Conservation (phyloP, 2,888 invertebrate species). For the Polydrusus tereticollis region DNA sequence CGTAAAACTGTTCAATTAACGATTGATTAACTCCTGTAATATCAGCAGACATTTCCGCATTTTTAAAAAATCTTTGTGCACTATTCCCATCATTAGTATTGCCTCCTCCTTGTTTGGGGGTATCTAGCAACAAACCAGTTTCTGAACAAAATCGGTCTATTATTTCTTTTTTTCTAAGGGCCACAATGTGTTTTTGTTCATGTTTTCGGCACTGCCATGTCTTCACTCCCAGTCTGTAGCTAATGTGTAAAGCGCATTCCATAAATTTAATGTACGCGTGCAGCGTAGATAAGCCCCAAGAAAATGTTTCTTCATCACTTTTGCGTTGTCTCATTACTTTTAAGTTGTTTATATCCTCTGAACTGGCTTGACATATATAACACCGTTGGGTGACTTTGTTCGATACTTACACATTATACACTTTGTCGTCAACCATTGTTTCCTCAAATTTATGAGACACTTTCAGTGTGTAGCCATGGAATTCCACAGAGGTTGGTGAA, state of each 20-base stretch:
- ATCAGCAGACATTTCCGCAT: constrained; percentile 6
- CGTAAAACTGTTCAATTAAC: too few relatives aligned
- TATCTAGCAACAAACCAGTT: constrained; percentile 23
- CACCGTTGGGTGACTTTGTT: constrained; percentile 14
- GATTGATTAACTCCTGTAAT: constrained; percentile 39
- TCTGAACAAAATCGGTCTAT: constrained; percentile 26
- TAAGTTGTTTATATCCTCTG: too few relatives aligned
- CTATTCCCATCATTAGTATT: constrained; percentile 45
- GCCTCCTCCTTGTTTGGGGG: too few relatives aligned
- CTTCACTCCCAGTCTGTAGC: too few relatives aligned
- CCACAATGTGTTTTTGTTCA: not conserved
- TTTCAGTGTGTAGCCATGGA: too few relatives aligned
- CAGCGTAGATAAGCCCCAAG: constrained; percentile 21
- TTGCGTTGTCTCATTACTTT: too few relatives aligned
- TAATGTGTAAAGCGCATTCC: not conserved
- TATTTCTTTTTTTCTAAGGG: not conserved
- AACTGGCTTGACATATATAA: constrained; percentile 17
- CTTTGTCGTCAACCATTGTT: too few relatives aligned
- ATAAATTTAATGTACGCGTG: constrained; percentile 23
- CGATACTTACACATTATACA: not conserved
- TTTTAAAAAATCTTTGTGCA: constrained; percentile 39
- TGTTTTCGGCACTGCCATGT: constrained; percentile 6
- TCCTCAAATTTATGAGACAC: too few relatives aligned
- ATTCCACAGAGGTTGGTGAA: too few relatives aligned
- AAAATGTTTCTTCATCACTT: too few relatives aligned